These are phyloP conservation scores for Spodoptera exigua DNA, from an alignment of 2,888 invertebrate genomes.

Conservation along the genomic window DNA sequence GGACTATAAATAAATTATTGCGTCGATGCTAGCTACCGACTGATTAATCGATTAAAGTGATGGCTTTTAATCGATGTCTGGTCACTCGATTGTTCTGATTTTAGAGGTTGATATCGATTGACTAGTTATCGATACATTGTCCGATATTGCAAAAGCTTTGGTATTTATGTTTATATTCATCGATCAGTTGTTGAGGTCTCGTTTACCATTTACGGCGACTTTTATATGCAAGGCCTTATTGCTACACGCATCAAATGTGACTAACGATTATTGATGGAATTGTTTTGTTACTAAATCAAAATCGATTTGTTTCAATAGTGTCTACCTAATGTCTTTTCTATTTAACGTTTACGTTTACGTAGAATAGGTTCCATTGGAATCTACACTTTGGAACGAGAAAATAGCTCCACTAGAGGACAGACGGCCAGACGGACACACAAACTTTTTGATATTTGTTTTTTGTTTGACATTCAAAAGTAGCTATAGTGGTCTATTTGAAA, in stretches of 20 bases:
- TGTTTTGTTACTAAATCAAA: slow-evolving; percentile 21
- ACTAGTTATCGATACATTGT: slow-evolving; percentile 34
- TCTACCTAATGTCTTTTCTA: too few relatives aligned
- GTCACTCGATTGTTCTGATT: slow-evolving; percentile 27
- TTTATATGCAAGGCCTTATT: slow-evolving; percentile 42
- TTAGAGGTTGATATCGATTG: slow-evolving; percentile 21
- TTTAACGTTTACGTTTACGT: too few relatives aligned
- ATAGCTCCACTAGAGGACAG: too few relatives aligned
- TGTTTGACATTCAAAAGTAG: too few relatives aligned
- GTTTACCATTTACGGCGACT: slow-evolving; percentile 37
- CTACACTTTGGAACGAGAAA: too few relatives aligned
- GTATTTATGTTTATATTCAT: slow-evolving; percentile 38
- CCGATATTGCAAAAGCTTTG: slow-evolving; percentile 29
- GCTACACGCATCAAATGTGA: slow-evolving; percentile 25
- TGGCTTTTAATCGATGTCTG: slow-evolving; percentile 35
- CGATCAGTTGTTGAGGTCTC: slow-evolving; percentile 28
- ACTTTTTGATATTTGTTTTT: too few relatives aligned
- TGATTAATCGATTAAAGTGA: slow-evolving; percentile 38
- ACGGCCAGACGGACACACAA: too few relatives aligned
- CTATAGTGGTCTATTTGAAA: too few relatives aligned
- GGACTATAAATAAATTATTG: slow-evolving; percentile 40
- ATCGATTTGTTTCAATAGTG: slow-evolving; percentile 16
- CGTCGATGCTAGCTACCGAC: slow-evolving; percentile 18
- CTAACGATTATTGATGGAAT: slow-evolving; percentile 23
- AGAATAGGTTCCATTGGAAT: too few relatives aligned